Conservation (phyloP, 2,797 vertebrate genomes). For the Numenius phaeopus region DNA sequence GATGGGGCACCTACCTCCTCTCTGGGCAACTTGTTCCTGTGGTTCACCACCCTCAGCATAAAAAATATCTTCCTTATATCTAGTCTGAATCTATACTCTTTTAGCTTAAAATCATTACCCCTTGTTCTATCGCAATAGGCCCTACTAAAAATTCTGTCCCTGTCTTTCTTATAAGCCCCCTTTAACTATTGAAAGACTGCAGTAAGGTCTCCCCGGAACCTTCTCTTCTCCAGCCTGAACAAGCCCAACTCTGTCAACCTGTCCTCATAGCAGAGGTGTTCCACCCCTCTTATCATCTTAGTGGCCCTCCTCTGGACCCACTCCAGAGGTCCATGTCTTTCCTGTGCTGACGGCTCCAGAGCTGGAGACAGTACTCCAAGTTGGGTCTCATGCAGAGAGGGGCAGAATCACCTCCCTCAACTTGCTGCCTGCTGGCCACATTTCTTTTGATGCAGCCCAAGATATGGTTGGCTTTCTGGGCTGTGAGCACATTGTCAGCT, state of each 20-base stretch:
- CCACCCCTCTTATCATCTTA: neutral
- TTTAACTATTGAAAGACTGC: neutral
- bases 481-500: accelerated
- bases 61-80: neutral
- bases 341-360: neutral
- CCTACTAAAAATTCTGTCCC: neutral
- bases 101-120: neutral
- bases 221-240: neutral
- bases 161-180: neutral
- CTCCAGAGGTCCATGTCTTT: neutral
- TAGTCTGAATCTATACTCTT: neutral
- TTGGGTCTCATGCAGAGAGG: neutral
- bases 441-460: neutral
- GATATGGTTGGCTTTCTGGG: accelerated
- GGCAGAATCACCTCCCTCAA: neutral
- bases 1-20: neutral
- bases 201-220: accelerated
- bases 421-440: accelerated
- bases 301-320: neutral
- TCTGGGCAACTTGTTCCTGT: neutral
- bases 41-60: neutral
- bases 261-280: neutral
- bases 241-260: neutral
- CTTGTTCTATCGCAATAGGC: neutral
- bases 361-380: neutral